phyloP scores from a whole-genome alignment of 2,797 vertebrate genomes.

The Platyrinchus mystaceus region DNA sequence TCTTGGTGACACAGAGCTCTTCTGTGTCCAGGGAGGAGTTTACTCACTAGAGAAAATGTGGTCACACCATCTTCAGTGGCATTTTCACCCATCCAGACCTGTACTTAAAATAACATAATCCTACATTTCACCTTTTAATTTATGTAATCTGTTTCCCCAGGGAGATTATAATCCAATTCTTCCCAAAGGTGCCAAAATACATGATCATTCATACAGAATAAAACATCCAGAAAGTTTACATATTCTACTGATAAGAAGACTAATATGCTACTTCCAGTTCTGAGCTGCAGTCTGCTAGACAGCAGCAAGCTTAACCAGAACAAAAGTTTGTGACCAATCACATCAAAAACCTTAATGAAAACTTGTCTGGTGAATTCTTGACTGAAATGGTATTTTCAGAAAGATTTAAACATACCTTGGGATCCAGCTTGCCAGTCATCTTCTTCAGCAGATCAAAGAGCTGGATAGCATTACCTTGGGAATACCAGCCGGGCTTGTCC shows the following conservation, averaged over 20 bases:
- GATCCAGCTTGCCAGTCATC: constrained; percentile 88
- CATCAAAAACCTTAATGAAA: neutral
- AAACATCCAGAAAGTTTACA: neutral
- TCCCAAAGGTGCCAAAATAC: neutral
- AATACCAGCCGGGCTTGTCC: constrained; percentile 95
- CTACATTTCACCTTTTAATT: neutral
- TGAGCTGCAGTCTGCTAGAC: neutral
- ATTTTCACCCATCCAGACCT: neutral
- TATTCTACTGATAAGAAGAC: neutral
- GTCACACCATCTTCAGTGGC: neutral
- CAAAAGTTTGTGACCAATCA: neutral
- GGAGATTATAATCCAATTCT: neutral
- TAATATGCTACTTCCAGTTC: neutral
- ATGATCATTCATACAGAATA: neutral
- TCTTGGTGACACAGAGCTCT: neutral
- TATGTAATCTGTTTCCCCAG: neutral
- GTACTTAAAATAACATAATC: neutral
- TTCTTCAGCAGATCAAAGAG: constrained; percentile 89
- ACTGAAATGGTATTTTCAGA: neutral
- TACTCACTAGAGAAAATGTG: neutral
- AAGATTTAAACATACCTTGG: constrained; percentile 81
- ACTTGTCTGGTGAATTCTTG: neutral
- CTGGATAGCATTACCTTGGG: constrained; percentile 92
- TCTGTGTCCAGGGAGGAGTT: neutral
- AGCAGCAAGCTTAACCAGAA: neutral